Evolutionary conservation across 2,888 invertebrate species (phyloP).

Genomic region (Dorcus hopei): DNA sequence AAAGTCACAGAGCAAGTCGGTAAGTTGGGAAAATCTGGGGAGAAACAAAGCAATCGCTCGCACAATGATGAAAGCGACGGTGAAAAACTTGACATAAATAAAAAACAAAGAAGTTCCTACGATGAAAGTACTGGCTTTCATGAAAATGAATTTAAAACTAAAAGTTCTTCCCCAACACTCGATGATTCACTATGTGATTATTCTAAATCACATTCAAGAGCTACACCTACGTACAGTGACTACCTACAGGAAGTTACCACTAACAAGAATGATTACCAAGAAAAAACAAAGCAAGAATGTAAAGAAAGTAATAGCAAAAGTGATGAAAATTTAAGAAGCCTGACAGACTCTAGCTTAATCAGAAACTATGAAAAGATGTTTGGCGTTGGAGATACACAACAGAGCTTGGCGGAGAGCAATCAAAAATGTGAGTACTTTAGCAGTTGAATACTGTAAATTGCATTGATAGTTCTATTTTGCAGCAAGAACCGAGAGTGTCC

Average conservation of each 20-base stretch:
- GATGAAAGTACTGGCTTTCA: not conserved
- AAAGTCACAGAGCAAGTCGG: conserved; percentile 19
- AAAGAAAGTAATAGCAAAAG: conserved; percentile 9
- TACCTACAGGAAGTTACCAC: no score
- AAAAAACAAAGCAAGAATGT: not conserved
- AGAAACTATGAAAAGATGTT: conserved; percentile 36
- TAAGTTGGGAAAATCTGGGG: not conserved
- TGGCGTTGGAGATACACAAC: conserved; percentile 14
- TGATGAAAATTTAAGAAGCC: conserved; percentile 15
- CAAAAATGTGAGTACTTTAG: conserved; percentile 2
- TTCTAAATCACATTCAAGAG: no score
- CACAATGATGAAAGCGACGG: not conserved
- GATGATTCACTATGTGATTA: no score
- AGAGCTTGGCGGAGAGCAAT: not conserved
- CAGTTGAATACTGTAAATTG: no score
- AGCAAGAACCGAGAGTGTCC: conserved; percentile 56
- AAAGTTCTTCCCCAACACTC: no score
- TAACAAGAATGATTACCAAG: not conserved
- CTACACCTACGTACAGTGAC: no score
- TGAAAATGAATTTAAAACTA: no score
- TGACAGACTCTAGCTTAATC: conserved; percentile 26
- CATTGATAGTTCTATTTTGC: not conserved
- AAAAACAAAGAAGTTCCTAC: not conserved
- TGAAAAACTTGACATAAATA: not conserved
- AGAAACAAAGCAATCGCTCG: not conserved